Base-by-base conservation (phyloP, 1,140 invertebrate species). In the Bicyclus anynana region DNA sequence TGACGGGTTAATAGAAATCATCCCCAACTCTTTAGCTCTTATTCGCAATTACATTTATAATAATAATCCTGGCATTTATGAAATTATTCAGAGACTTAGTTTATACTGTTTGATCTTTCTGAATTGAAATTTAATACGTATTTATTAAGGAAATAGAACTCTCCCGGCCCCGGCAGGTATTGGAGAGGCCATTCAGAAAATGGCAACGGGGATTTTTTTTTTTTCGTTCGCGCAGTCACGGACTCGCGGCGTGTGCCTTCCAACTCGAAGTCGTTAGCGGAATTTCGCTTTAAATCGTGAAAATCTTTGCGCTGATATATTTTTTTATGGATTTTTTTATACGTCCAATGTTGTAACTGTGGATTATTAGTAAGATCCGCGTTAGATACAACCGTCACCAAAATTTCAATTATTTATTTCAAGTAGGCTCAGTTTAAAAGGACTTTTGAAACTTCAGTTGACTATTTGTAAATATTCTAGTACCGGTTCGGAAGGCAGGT, bases 181-280 rank as follows among this genome's bases (percentile, higher is more conserved):
- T 40, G 37, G 37, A 40, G 37, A 17, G 37, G 37, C 13, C 37
- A 40, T 51, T 51, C 29, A 27, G 17, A 51, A 51, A 21, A 18
- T 16, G 20, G 12, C 38, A 13, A 27, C 23, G 13, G 21, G n/a
- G n/a, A n/a, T n/a, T n/a, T n/a, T 53, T 18, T 44, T 44, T 53
- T 53, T 53, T 42, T 42, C 29, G 33, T 29, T 29, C 26, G 23
- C 37, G 13, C 27, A 23, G 51, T 33, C 50, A 23, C 38, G 20
- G 40, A 20, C 48, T 37, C 48, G 48, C 48, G n/a, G n/a, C 20
- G 37, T 23, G 48, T 37, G 51, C 17, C 23, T 44, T n/a, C n/a
- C n/a, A n/a, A n/a, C n/a, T n/a, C 51, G 40, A 53, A 44, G 51
- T 53, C 51, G 51, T 53, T 53, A 53, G 51, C 51, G 26, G 40